Evolutionary conservation across 2,888 invertebrate species (phyloP).

Genomic region (Drosophila gaucha): DNA sequence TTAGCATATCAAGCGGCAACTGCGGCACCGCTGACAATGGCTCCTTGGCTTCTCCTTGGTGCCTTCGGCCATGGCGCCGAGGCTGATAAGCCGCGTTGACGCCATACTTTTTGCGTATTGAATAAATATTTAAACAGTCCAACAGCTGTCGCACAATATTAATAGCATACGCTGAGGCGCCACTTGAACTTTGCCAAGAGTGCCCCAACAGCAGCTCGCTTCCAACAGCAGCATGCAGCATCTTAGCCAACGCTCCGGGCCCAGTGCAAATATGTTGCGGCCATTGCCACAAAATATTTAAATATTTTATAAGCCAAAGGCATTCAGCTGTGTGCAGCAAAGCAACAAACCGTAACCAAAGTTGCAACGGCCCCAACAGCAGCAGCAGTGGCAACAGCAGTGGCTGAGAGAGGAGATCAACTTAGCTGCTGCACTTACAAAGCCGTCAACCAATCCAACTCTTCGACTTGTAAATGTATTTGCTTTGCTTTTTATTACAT

Average conservation of each 20-base stretch:
- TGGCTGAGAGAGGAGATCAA: slow-evolving; percentile 22
- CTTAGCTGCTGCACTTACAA: slow-evolving; percentile 41
- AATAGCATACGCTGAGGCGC: slow-evolving; percentile 66
- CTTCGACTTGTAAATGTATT: slow-evolving; percentile 9
- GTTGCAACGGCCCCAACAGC: slow-evolving; percentile 51
- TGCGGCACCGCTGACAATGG: slow-evolving; percentile 51
- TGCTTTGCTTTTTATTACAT: slow-evolving; percentile 4
- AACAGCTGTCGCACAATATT: slow-evolving; percentile 77
- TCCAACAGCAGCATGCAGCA: slow-evolving; percentile 2
- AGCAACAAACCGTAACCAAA: slow-evolving; percentile 61
- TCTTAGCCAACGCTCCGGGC: slow-evolving; percentile 19
- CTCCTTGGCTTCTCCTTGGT: slow-evolving; percentile 16
- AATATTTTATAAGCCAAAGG: slow-evolving; percentile 76
- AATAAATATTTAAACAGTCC: slow-evolving; percentile 75
- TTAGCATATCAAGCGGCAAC: slow-evolving; percentile 69
- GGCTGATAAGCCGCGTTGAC: slow-evolving; percentile 46
- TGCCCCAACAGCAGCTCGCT: slow-evolving; percentile 1
- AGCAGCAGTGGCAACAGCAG: slow-evolving; percentile 14
- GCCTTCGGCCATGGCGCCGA: not conserved
- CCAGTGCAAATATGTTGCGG: slow-evolving; percentile 71
- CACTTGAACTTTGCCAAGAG: slow-evolving; percentile 45
- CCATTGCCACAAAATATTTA: slow-evolving; percentile 73
- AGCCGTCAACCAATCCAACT: slow-evolving; percentile 55
- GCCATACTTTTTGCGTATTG: slow-evolving; percentile 71
- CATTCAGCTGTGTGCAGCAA: slow-evolving; percentile 58